Conservation (phyloP, 2,888 invertebrate species). For the Napeogenes inachia region DNA sequence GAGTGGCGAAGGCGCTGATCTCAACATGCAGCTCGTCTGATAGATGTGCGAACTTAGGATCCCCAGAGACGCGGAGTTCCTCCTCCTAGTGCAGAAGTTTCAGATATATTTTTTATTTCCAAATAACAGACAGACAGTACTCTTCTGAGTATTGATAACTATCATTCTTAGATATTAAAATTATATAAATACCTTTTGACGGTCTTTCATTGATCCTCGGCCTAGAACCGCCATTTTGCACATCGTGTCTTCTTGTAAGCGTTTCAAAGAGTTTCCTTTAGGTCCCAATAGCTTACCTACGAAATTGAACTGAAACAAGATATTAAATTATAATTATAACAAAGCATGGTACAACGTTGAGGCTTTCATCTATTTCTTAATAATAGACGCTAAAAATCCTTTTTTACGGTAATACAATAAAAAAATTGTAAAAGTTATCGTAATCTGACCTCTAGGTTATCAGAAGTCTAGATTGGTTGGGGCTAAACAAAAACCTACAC, state of each 20-base stretch:
- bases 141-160: too few relatives aligned
- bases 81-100: slow-evolving; percentile 81
- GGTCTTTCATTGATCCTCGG: slow-evolving; percentile 94
- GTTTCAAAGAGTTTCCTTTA: slow-evolving; percentile 94
- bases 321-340: not conserved
- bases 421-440: too few relatives aligned
- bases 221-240: slow-evolving; percentile 97
- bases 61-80: slow-evolving; percentile 91
- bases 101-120: too few relatives aligned
- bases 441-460: too few relatives aligned
- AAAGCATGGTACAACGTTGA: not conserved
- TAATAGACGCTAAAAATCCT: too few relatives aligned
- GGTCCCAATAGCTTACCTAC: slow-evolving; percentile 96
- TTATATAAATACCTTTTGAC: slow-evolving; percentile 81
- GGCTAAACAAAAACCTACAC: too few relatives aligned
- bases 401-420: too few relatives aligned
- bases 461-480: too few relatives aligned
- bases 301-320: slow-evolving; percentile 88
- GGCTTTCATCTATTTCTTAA: not conserved
- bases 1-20: slow-evolving; percentile 93
- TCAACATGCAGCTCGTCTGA: slow-evolving; percentile 95
- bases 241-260: slow-evolving; percentile 95
- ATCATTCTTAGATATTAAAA: not conserved
- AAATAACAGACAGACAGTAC: too few relatives aligned
- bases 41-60: slow-evolving; percentile 95